phyloP scores from a whole-genome alignment of 1,140 invertebrate species.

The Copidosoma floridanum region DNA sequence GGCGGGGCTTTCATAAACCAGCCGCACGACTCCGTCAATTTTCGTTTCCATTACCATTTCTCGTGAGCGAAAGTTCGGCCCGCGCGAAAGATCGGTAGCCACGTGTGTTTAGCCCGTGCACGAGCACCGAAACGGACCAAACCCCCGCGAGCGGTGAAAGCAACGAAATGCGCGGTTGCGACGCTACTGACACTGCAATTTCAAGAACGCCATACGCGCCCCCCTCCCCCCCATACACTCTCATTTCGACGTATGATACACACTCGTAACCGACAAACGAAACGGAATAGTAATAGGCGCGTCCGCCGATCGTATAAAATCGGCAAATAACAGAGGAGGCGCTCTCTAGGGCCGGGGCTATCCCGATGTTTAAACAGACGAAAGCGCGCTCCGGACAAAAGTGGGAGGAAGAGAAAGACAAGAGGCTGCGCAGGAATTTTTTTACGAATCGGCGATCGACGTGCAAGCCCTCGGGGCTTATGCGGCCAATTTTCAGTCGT shows the following conservation, averaged over 20 bases:
- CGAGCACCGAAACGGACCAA: no score
- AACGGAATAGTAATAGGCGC: constrained; percentile 31
- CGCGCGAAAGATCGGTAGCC: not conserved
- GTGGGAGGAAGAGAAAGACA: constrained; percentile 20
- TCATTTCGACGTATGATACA: no score
- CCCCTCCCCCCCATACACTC: no score
- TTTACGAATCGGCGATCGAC: not conserved
- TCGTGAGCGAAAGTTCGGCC: not conserved
- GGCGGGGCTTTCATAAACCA: no score
- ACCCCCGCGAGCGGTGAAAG: no score
- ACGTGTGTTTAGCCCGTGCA: not conserved
- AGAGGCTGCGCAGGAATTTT: constrained; percentile 8
- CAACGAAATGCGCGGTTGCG: constrained; percentile 36
- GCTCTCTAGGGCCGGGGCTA: not conserved
- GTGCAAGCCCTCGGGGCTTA: no score
- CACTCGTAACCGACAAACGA: constrained; percentile 21
- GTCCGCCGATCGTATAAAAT: constrained; percentile 22
- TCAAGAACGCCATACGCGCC: no score
- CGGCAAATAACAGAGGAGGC: constrained; percentile 41
- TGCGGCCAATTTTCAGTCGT: no score
- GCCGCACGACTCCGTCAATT: no score
- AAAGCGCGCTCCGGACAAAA: constrained; percentile 15
- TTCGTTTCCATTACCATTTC: constrained; percentile 34
- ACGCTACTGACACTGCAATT: constrained; percentile 32
- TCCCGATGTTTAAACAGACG: constrained; percentile 45